Conservation (phyloP, 2,888 invertebrate species). For the Leptarthrus brevirostris region DNA sequence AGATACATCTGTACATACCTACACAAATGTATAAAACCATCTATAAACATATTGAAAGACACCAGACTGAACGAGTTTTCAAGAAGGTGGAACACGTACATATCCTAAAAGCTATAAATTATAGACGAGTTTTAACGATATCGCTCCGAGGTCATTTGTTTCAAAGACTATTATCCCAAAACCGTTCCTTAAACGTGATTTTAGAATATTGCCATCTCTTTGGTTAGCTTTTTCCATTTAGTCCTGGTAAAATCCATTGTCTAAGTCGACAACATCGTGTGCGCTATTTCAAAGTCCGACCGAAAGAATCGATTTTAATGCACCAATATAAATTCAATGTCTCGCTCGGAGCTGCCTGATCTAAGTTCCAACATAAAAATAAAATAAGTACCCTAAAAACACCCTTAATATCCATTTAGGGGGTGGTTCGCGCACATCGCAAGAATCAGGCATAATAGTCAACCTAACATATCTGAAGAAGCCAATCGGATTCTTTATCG, state of each 20-base stretch:
- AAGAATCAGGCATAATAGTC: not conserved
- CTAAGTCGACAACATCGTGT: slow-evolving; percentile 2
- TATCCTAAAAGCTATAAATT: slow-evolving; percentile 42
- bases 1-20: too few relatives aligned
- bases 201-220: slow-evolving; percentile 6
- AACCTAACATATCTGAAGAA: not conserved
- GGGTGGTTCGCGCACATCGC: not conserved
- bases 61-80: slow-evolving; percentile 3
- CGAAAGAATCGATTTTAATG: slow-evolving; percentile 48
- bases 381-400: slow-evolving; percentile 36
- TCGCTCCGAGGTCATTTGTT: slow-evolving; percentile 35
- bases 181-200: slow-evolving; percentile 32
- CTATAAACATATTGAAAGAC: too few relatives aligned
- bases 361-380: slow-evolving; percentile 45
- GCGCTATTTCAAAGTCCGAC: slow-evolving; percentile 6
- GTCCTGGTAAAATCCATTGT: slow-evolving; percentile 1
- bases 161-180: slow-evolving; percentile 39
- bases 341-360: slow-evolving; percentile 24
- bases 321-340: slow-evolving; percentile 51
- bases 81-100: slow-evolving; percentile 26
- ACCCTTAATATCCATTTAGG: slow-evolving; percentile 42
- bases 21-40: too few relatives aligned
- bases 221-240: not conserved
- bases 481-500: slow-evolving; percentile 20
- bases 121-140: slow-evolving; percentile 37